These are phyloP conservation scores for Epiblema foenella DNA, from an alignment of 2,888 invertebrate species.

Conservation along the genomic window DNA sequence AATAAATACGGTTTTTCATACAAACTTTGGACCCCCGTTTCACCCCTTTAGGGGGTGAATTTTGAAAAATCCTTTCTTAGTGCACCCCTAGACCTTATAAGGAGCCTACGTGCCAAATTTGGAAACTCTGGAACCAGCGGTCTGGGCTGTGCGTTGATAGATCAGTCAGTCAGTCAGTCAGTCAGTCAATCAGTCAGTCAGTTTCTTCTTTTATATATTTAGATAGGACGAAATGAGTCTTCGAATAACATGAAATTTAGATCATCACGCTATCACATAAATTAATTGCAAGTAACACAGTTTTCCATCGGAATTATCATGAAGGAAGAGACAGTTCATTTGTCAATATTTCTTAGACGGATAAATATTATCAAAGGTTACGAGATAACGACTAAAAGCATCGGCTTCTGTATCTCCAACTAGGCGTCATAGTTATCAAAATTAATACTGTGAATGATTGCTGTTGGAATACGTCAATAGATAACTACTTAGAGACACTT, in stretches of 20 bases:
- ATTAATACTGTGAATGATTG: constrained; percentile 81
- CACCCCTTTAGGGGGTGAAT: no score
- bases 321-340: constrained; percentile 61
- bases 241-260: background rate
- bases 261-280: constrained; percentile 44
- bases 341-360: constrained; percentile 65
- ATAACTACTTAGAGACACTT: constrained; percentile 56
- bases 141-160: no score
- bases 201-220: no score
- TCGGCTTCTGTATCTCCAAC: constrained; percentile 74
- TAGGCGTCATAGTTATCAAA: constrained; percentile 79
- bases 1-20: no score
- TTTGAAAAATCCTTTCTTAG: no score
- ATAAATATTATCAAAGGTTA: constrained; percentile 65
- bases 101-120: no score
- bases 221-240: background rate
- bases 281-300: constrained; percentile 62
- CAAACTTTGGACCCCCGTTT: no score
- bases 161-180: no score
- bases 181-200: no score
- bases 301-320: constrained; percentile 61
- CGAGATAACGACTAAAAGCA: constrained; percentile 77
- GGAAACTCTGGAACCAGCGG: no score
- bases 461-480: constrained; percentile 62
- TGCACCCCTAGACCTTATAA: no score